These are phyloP conservation scores for Simalia tracyae DNA, from an alignment of 2,797 vertebrate species.

Conservation along the genomic window DNA sequence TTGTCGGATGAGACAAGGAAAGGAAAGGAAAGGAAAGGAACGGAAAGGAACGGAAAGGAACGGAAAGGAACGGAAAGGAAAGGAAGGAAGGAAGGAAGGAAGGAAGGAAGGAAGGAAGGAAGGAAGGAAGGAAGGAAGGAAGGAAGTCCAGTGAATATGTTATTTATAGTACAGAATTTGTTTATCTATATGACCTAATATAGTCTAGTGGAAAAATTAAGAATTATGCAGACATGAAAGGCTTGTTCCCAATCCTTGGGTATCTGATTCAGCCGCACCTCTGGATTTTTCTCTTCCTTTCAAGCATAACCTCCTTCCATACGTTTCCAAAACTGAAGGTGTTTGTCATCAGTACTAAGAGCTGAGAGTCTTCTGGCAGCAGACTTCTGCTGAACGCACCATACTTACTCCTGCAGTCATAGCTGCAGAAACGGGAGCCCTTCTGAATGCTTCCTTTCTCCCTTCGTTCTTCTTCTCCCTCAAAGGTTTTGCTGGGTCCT, in stretches of 20 bases:
- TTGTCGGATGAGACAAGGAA: too few relatives aligned
- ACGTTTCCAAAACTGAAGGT: not conserved
- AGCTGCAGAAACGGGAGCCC: not conserved
- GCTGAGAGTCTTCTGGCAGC: not conserved
- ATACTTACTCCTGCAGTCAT: not conserved
- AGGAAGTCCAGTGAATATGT: not conserved
- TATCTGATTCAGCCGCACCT: not conserved
- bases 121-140: too few relatives aligned
- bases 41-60: too few relatives aligned
- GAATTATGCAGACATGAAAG: not conserved
- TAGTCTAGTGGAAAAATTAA: not conserved
- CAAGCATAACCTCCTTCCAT: not conserved
- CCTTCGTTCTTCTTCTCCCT: not conserved
- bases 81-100: too few relatives aligned
- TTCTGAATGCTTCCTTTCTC: not conserved
- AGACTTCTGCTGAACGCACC: not conserved
- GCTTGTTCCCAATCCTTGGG: not conserved
- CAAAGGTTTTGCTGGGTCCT: conserved; percentile 91
- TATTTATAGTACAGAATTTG: not conserved
- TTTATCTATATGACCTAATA: not conserved
- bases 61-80: too few relatives aligned
- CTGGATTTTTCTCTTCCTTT: not conserved
- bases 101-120: too few relatives aligned
- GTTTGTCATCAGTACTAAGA: not conserved
- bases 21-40: too few relatives aligned